phyloP scores from a whole-genome alignment of 2,797 vertebrate species.

The Tiaroga cobitis region DNA sequence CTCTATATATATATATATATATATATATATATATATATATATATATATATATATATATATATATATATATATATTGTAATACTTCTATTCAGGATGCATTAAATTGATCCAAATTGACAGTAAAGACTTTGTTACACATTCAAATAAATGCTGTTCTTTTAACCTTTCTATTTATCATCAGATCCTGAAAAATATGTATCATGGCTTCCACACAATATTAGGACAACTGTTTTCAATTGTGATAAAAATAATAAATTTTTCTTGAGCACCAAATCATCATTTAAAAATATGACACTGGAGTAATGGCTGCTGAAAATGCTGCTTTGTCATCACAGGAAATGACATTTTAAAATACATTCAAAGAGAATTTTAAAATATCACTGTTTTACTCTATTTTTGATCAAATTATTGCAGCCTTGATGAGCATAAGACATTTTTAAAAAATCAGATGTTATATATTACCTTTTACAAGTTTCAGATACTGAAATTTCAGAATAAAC shows the following conservation, averaged over 20 bases:
- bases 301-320: not conserved
- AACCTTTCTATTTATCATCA: not conserved
- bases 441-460: not conserved
- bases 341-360: not conserved
- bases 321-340: not conserved
- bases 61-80: too few species aligned
- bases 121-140: too few species aligned
- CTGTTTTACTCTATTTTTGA: not conserved
- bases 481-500: not conserved
- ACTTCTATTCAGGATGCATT: too few species aligned
- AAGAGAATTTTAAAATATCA: not conserved
- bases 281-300: not conserved
- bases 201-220: not conserved
- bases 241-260: not conserved
- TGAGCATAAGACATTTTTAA: not conserved
- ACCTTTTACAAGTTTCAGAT: not conserved
- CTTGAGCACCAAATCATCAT: not conserved
- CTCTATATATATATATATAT: too few species aligned
- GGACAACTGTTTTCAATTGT: not conserved
- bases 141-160: too few species aligned
- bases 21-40: too few species aligned
- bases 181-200: not conserved
- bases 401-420: not conserved
- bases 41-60: too few species aligned
- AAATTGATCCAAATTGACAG: too few species aligned